Base-by-base conservation (phyloP, 2,888 invertebrate species). In the Melanophora roralis region DNA sequence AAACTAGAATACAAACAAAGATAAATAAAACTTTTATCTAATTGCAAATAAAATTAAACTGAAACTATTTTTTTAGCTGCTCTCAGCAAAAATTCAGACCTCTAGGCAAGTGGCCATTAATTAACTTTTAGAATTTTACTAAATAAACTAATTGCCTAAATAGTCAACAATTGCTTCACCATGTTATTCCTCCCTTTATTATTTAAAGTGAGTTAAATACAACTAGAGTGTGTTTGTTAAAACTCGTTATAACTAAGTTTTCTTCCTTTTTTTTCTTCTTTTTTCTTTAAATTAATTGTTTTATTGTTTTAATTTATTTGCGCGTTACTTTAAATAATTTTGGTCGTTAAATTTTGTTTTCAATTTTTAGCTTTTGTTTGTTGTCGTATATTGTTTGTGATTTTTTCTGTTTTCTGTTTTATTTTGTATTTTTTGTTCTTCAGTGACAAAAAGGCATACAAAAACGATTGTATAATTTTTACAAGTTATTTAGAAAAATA, bases 221-320 rank as follows among this genome's bases (percentile, higher is more conserved):
- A 21, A 14, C 53, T 16, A 38, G 51, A 53, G 11, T 32, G 36
- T 62, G 43, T 45, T 59, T 60, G 69, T 53, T 65, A 75, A 69
- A 65, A 21, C 53, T 72, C 21, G 62, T 43, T 5, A 68, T 36
- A 65, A 59, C 51, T 73, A 78, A 71, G 53, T 79, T 79, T 79
- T 71, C 45, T 69, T n/a, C n/a, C 62, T 64, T 16, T 40, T 59
- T 65, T 32, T 74, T 59, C 47, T 5, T 23, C 57, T 67, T 69
- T 73, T 71, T 5, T 27, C 71, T 80, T 81, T 34, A 36, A 73
- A 78, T 81, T 81, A 75, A 81, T 81, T 81, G 81, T 81, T 81
- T 81, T 81, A 81, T 65, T 78, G 67, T 71, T 81, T 81, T 74
- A 81, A 81, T 78, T 81, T 81, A 81, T 81, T 81, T 78, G 65